Percentiles rank a stretch among this genome's conserved stretches.
phyloP scores from a whole-genome alignment of 2,888 invertebrate species.

The Amphiduros pacificus region DNA sequence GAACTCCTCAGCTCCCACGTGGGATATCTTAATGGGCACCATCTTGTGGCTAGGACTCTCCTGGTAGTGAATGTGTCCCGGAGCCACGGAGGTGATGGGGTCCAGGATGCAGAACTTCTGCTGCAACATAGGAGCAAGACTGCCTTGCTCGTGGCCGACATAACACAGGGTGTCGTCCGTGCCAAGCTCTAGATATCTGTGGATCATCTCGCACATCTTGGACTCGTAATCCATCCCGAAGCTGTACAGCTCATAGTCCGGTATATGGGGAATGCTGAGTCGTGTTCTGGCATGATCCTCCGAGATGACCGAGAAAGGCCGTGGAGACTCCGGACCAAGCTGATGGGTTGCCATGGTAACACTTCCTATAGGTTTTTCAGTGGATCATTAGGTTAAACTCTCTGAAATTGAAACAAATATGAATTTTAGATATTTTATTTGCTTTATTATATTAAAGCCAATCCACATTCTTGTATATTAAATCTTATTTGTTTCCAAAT shows the following conservation, averaged over 20 bases:
- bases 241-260: conserved; percentile 36
- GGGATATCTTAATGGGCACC: conserved; percentile 41
- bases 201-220: conserved; percentile 41
- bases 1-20: conserved; percentile 53
- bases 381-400: too few species aligned
- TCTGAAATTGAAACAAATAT: too few species aligned
- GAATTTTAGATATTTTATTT: too few species aligned
- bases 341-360: conserved; percentile 29
- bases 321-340: conserved; percentile 54
- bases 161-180: conserved; percentile 52
- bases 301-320: conserved; percentile 51
- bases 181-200: conserved; percentile 49
- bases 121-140: conserved; percentile 39
- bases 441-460: too few species aligned
- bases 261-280: conserved; percentile 38
- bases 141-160: conserved; percentile 49
- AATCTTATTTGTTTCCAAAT: too few species aligned
- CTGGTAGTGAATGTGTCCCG: conserved; percentile 51
- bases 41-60: conserved; percentile 38
- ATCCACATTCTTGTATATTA: too few species aligned
- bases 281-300: conserved; percentile 42
- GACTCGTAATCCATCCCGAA: conserved; percentile 49
- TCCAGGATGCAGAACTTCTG: conserved; percentile 49
- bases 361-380: too few species aligned
- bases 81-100: conserved; percentile 45